Percentiles rank a stretch among this genome's conserved stretches.
phyloP scores from a whole-genome alignment of 2,888 invertebrate genomes.

The Mystacides longicornis region DNA sequence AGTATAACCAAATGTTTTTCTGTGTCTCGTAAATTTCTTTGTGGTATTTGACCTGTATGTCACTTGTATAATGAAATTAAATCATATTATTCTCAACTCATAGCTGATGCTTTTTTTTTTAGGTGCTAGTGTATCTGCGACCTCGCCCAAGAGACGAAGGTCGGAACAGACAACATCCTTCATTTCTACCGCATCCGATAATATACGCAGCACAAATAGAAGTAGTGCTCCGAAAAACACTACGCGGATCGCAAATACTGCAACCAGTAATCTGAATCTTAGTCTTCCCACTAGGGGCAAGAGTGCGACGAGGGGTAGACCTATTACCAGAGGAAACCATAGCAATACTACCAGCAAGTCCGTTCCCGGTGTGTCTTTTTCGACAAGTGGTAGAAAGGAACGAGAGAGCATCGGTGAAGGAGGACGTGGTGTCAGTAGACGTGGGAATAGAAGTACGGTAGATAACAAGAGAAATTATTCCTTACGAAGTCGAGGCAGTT shows the following conservation, averaged over 20 bases:
- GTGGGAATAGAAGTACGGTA: not conserved
- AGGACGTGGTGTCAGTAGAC: not conserved
- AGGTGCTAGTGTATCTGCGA: not conserved
- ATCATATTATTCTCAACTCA: too few relatives aligned
- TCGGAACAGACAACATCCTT: not conserved
- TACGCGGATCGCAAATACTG: not conserved
- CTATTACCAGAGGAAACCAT: not conserved
- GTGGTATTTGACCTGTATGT: too few relatives aligned
- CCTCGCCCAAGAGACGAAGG: not conserved
- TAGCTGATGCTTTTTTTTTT: not conserved
- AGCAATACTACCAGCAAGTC: not conserved
- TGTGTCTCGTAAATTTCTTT: too few relatives aligned
- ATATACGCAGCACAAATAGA: not conserved
- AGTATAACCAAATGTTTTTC: too few relatives aligned
- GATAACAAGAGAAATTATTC: slow-evolving; percentile 16
- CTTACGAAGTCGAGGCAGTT: slow-evolving; percentile 13
- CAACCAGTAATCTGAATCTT: not conserved
- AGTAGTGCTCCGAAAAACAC: not conserved
- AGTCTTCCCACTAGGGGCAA: not conserved
- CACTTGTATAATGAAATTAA: too few relatives aligned
- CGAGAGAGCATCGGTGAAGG: slow-evolving; percentile 8
- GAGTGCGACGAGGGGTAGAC: not conserved
- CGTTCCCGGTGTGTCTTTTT: not conserved
- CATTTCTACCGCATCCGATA: not conserved
- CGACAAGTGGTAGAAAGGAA: slow-evolving; percentile 1